phyloP scores from a whole-genome alignment of 2,888 invertebrate species.

The Choristoneura rosaceana region DNA sequence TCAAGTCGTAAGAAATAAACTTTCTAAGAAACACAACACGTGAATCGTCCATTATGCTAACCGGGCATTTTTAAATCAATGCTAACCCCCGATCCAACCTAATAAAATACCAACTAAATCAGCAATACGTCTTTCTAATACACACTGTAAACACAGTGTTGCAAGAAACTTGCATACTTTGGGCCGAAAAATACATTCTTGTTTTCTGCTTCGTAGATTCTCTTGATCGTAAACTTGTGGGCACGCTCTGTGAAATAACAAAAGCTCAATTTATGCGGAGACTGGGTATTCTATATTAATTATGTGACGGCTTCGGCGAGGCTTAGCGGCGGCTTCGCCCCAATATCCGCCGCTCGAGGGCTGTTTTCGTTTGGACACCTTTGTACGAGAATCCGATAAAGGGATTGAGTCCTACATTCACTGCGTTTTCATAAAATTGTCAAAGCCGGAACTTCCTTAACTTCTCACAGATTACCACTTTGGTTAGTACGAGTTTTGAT shows the following conservation, averaged over 20 bases:
- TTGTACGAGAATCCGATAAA: conserved; percentile 57
- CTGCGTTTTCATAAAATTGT: conserved; percentile 50
- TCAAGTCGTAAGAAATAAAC: background rate
- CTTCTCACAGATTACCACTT: conserved; percentile 35
- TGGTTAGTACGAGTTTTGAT: conserved; percentile 33
- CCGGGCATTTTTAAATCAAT: background rate
- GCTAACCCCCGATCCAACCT: too few species aligned
- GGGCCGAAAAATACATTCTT: background rate
- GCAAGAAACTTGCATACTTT: background rate
- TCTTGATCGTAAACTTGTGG: conserved; percentile 20
- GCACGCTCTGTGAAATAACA: conserved; percentile 45
- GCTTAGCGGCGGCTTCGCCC: conserved; percentile 49
- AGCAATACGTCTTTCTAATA: background rate
- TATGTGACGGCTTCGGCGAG: conserved; percentile 51
- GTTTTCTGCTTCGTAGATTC: background rate
- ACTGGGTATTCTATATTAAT: conserved; percentile 55
- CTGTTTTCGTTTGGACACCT: conserved; percentile 60
- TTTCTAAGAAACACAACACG: too few species aligned
- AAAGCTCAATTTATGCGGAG: conserved; percentile 53
- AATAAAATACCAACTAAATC: too few species aligned
- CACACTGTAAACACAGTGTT: background rate
- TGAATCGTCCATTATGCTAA: too few species aligned
- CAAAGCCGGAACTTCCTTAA: conserved; percentile 46
- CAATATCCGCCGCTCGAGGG: conserved; percentile 60
- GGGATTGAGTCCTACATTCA: conserved; percentile 49